Conservation (phyloP, 2,797 vertebrate genomes). For the Megalops cyprinoides region DNA sequence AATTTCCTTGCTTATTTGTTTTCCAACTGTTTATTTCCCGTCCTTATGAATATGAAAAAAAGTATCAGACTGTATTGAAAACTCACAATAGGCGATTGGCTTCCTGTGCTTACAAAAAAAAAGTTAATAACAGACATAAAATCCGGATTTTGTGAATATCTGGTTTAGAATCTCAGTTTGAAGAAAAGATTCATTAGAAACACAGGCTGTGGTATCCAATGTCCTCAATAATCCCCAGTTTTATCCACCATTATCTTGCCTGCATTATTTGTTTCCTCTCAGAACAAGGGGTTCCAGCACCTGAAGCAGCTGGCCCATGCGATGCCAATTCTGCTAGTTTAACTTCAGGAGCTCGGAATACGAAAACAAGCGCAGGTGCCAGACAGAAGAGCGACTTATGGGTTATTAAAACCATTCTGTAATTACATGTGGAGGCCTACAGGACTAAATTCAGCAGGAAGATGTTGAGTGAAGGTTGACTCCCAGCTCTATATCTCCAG, state of each 20-base stretch:
- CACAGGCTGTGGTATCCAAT: no score
- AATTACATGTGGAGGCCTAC: background rate
- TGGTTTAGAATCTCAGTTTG: background rate
- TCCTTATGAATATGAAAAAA: background rate
- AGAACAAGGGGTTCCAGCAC: background rate
- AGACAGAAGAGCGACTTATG: background rate
- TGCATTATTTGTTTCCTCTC: background rate
- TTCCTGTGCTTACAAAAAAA: background rate
- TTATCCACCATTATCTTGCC: background rate
- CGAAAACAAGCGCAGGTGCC: background rate
- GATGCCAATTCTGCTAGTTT: background rate
- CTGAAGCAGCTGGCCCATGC: background rate
- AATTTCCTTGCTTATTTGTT: background rate
- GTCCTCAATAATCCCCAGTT: no score
- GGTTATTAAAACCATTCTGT: conserved; percentile 4
- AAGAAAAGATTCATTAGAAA: no score
- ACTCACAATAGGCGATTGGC: background rate
- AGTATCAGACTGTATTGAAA: background rate
- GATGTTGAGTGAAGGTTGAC: conserved; percentile 32
- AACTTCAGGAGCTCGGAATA: background rate
- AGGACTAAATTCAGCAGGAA: background rate
- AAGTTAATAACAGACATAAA: background rate
- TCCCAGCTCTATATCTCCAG: conserved; percentile 44
- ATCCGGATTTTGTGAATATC: background rate
- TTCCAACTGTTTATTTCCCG: background rate